Evolutionary conservation across 2,888 invertebrate genomes (phyloP).

Genomic region (Aspidiotus rigidus): DNA sequence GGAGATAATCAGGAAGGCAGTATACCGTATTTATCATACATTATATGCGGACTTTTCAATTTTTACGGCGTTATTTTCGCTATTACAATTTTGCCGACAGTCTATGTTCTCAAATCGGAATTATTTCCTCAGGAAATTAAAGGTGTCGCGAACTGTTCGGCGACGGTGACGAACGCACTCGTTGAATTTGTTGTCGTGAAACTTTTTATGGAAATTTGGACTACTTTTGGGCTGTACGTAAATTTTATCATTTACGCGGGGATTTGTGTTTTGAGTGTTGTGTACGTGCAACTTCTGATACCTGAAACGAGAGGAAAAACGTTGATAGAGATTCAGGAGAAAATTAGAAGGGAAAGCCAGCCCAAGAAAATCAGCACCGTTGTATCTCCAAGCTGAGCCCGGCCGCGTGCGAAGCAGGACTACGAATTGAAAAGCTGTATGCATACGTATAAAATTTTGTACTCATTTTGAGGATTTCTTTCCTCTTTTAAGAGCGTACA

Average conservation of each 20-base stretch:
- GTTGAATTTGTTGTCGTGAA: constrained; percentile 10
- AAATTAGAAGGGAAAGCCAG: background rate
- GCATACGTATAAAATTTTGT: too few relatives aligned
- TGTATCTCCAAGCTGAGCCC: too few relatives aligned
- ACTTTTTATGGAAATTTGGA: constrained; percentile 9
- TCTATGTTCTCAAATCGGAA: constrained; percentile 14
- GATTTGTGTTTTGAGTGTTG: background rate
- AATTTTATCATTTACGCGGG: constrained; percentile 12
- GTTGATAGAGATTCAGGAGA: constrained; percentile 19
- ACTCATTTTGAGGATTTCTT: too few relatives aligned
- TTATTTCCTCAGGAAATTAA: constrained; percentile 22
- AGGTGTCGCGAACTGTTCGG: constrained; percentile 6
- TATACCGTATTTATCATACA: constrained; percentile 14
- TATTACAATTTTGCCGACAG: background rate
- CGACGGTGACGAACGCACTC: background rate
- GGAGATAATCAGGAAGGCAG: background rate
- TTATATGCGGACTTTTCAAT: constrained; percentile 5
- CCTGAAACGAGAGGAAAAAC: constrained; percentile 19
- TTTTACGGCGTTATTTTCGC: constrained; percentile 13
- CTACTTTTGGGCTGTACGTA: constrained; percentile 3
- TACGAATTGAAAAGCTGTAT: too few relatives aligned
- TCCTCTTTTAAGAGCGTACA: too few relatives aligned
- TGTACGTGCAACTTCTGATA: constrained; percentile 15
- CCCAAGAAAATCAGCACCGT: too few relatives aligned
- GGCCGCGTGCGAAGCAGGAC: too few relatives aligned